Evolutionary conservation across 1,140 invertebrate species (phyloP).

Genomic region (Drosophila arizonae): DNA sequence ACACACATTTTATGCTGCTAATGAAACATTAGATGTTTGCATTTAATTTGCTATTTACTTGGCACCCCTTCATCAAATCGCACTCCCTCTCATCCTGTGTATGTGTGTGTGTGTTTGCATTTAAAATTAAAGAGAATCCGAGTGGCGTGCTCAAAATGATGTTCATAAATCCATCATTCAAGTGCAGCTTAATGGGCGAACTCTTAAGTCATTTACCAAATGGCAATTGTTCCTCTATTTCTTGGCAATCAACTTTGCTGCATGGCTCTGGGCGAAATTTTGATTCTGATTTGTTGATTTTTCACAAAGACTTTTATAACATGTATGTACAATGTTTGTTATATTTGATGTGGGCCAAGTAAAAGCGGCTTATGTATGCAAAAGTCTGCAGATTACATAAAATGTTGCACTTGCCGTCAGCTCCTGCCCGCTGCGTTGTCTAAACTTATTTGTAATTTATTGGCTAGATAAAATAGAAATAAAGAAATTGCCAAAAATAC

Average conservation of each 20-base stretch:
- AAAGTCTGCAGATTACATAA: conserved; percentile 64
- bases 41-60: conserved; percentile 79
- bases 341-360: conserved; percentile 52
- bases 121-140: background rate
- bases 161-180: conserved; percentile 32
- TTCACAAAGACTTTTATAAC: conserved; percentile 59
- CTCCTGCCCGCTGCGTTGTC: background rate
- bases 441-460: conserved; percentile 65
- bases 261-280: conserved; percentile 38
- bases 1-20: conserved; percentile 79
- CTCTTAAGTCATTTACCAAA: conserved; percentile 10
- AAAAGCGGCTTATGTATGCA: conserved; percentile 74
- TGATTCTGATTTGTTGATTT: conserved; percentile 70
- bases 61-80: conserved; percentile 34
- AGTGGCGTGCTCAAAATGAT: background rate
- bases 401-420: conserved; percentile 20
- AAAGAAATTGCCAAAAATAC: conserved; percentile 70
- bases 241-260: conserved; percentile 65
- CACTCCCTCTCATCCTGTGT: background rate
- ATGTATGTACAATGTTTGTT: conserved; percentile 5
- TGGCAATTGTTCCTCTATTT: conserved; percentile 52
- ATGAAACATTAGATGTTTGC: conserved; percentile 81
- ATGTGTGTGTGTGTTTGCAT: background rate
- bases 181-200: conserved; percentile 19
- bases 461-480: conserved; percentile 72